Percentiles rank a stretch among this genome's conserved stretches.
Evolutionary conservation across 2,888 invertebrate genomes (phyloP).

Genomic region (Hymenopus coronatus): DNA sequence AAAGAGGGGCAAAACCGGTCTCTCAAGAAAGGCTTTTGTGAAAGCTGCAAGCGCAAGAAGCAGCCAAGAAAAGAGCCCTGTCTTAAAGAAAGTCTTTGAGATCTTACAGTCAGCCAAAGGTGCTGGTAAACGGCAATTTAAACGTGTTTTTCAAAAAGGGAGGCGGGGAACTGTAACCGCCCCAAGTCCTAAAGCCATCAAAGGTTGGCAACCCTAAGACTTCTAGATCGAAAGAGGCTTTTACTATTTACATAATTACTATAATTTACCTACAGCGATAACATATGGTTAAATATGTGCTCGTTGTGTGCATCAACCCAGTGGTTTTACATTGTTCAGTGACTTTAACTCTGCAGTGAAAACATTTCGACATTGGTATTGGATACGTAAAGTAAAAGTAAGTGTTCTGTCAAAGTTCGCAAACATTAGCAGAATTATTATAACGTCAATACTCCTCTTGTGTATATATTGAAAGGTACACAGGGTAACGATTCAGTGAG

Average conservation of each 20-base stretch:
- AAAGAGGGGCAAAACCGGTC: neutral
- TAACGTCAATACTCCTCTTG: too few relatives aligned
- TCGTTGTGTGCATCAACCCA: too few relatives aligned
- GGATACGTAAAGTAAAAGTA: too few relatives aligned
- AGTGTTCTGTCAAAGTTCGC: too few relatives aligned
- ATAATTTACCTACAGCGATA: neutral
- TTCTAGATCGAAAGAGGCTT: neutral
- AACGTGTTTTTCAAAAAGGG: neutral
- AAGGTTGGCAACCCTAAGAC: neutral
- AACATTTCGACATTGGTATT: too few relatives aligned
- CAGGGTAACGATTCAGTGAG: too few relatives aligned
- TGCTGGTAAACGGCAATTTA: neutral
- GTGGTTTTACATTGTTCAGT: too few relatives aligned
- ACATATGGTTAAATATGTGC: neutral
- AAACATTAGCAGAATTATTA: too few relatives aligned
- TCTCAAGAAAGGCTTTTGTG: neutral
- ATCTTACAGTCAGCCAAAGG: neutral
- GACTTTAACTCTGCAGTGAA: too few relatives aligned
- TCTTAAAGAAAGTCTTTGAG: neutral
- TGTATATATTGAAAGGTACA: too few relatives aligned
- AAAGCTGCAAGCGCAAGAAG: neutral
- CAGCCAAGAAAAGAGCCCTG: neutral
- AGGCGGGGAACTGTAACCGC: neutral
- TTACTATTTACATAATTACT: neutral
- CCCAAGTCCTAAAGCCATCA: constrained; percentile 16